These are phyloP conservation scores for Liopterus haemorrhoidalis DNA, from an alignment of 2,888 invertebrate genomes.

Conservation along the genomic window DNA sequence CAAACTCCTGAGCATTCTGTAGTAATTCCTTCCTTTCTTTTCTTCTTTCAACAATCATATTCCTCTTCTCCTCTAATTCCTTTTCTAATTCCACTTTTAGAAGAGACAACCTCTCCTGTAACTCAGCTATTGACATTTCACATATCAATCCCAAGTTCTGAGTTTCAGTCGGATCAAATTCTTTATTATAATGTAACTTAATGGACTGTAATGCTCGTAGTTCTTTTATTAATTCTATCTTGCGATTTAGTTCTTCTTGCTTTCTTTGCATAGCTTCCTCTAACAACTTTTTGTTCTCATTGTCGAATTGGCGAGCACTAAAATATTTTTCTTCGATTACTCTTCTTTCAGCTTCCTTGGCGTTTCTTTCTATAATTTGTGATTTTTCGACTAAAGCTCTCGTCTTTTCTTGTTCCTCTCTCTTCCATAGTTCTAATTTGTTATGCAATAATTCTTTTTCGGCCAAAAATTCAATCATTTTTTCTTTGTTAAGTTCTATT, in stretches of 20 bases:
- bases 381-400: constrained; percentile 48
- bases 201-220: constrained; percentile 43
- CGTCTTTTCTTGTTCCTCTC: constrained; percentile 48
- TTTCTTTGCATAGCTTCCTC: constrained; percentile 37
- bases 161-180: constrained; percentile 55
- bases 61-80: constrained; percentile 50
- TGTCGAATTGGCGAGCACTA: constrained; percentile 47
- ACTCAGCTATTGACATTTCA: constrained; percentile 61
- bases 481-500: constrained; percentile 48
- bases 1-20: constrained; percentile 47
- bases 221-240: constrained; percentile 44
- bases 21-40: constrained; percentile 47
- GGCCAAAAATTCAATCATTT: constrained; percentile 49
- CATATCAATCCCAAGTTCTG: constrained; percentile 55
- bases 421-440: constrained; percentile 51
- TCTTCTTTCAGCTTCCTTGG: constrained; percentile 50
- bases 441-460: constrained; percentile 48
- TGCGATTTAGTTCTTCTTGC: constrained; percentile 41
- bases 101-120: constrained; percentile 51
- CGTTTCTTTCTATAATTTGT: constrained; percentile 46
- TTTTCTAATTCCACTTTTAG: constrained; percentile 51
- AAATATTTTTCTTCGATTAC: constrained; percentile 52
- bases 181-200: constrained; percentile 42
- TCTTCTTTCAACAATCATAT: constrained; percentile 47
- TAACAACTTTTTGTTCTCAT: constrained; percentile 46